Evolutionary conservation across 2,797 vertebrate species (phyloP).

Genomic region (Ctenochaetus hawaiiensis): DNA sequence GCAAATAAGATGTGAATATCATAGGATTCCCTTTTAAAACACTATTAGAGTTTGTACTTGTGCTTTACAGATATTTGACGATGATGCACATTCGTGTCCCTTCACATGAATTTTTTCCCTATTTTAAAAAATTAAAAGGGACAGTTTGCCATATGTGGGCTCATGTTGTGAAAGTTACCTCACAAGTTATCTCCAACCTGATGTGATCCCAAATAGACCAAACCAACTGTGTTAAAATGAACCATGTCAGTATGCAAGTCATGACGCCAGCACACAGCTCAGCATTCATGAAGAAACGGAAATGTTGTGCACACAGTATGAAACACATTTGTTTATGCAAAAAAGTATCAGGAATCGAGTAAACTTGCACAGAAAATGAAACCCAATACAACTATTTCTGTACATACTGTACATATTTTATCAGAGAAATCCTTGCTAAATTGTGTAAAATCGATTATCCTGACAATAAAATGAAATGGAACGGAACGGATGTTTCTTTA

Average conservation of each 20-base stretch:
- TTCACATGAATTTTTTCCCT: neutral
- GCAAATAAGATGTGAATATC: neutral
- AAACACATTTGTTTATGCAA: slow-evolving; percentile 26
- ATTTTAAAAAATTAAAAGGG: slow-evolving; percentile 15
- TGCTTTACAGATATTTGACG: slow-evolving; percentile 2
- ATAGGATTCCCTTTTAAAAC: neutral
- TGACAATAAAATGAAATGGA: slow-evolving; percentile 49
- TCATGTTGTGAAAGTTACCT: slow-evolving; percentile 4
- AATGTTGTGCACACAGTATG: neutral
- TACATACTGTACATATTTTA: slow-evolving; percentile 70
- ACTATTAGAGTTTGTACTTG: neutral
- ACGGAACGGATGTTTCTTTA: slow-evolving; percentile 9
- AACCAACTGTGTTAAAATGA: neutral
- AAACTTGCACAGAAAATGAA: slow-evolving; percentile 43
- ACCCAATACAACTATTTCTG: slow-evolving; percentile 34
- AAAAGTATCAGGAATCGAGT: slow-evolving; percentile 8
- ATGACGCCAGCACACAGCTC: neutral
- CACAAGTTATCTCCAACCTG: slow-evolving; percentile 10
- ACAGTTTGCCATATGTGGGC: neutral
- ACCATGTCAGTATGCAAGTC: neutral
- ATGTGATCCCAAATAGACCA: slow-evolving; percentile 10
- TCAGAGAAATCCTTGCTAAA: slow-evolving; percentile 35
- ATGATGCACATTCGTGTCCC: slow-evolving; percentile 1
- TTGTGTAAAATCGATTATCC: slow-evolving; percentile 40
- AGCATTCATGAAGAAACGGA: slow-evolving; percentile 24